These are phyloP conservation scores for Sympetrum striolatum DNA, from an alignment of 2,888 invertebrate species.

Conservation along the genomic window DNA sequence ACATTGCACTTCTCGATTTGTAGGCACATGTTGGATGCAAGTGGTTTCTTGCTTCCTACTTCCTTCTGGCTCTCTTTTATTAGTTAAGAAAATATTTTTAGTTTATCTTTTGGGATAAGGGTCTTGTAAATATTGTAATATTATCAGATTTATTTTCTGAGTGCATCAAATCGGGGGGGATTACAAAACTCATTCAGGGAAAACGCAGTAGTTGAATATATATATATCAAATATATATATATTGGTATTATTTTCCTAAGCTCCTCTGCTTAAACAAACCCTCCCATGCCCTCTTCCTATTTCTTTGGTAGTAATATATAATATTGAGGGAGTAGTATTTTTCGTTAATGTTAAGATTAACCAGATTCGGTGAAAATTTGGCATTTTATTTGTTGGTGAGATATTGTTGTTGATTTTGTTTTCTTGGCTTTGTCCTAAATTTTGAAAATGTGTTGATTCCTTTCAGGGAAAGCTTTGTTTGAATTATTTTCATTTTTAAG, in stretches of 20 bases:
- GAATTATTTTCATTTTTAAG: constrained; percentile 19
- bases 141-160: constrained; percentile 35
- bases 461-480: neutral
- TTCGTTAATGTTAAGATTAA: constrained; percentile 14
- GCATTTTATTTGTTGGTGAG: constrained; percentile 5
- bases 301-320: constrained; percentile 18
- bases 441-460: constrained; percentile 12
- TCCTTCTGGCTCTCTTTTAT: constrained; percentile 38
- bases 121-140: constrained; percentile 41
- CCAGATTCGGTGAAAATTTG: neutral
- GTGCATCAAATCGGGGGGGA: constrained; percentile 26
- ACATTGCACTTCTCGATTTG: constrained; percentile 19
- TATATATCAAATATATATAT: constrained; percentile 31
- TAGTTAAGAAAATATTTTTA: constrained; percentile 42
- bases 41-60: constrained; percentile 4
- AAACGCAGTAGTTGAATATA: constrained; percentile 12
- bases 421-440: constrained; percentile 5
- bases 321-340: constrained; percentile 17
- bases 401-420: constrained; percentile 12
- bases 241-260: constrained; percentile 42
- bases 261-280: constrained; percentile 31
- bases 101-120: constrained; percentile 38
- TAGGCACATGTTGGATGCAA: constrained; percentile 26
- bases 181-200: constrained; percentile 35
- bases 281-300: constrained; percentile 31